Percentiles rank a stretch among this genome's conserved stretches.
Conservation (phyloP, 1,140 invertebrate species). For the Neodiprion fabricii region DNA sequence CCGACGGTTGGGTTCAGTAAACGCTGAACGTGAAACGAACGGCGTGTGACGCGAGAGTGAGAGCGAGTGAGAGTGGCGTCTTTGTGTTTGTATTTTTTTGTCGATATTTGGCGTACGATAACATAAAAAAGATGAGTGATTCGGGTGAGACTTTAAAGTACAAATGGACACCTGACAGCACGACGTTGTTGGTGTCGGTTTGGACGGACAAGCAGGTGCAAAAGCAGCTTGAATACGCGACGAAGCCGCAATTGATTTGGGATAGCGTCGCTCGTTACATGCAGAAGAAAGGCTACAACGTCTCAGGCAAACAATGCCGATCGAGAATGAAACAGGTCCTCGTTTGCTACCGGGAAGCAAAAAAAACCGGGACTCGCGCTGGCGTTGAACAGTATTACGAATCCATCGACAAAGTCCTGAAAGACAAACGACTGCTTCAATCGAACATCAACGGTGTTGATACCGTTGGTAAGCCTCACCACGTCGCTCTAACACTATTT, state of each 20-base stretch:
- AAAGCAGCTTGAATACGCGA: conserved; percentile 51
- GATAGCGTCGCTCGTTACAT: conserved; percentile 57
- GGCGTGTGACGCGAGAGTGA: too few relatives aligned
- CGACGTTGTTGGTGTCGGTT: conserved; percentile 53
- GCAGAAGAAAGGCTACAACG: conserved; percentile 58
- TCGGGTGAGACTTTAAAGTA: conserved; percentile 48
- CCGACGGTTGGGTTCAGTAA: too few relatives aligned
- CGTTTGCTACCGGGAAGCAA: conserved; percentile 58
- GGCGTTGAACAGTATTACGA: conserved; percentile 58
- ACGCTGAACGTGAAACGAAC: too few relatives aligned
- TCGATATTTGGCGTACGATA: background rate
- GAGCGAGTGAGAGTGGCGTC: too few relatives aligned
- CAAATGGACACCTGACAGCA: conserved; percentile 59
- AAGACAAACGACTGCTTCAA: conserved; percentile 40
- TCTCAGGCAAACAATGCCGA: conserved; percentile 54
- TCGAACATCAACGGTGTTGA: conserved; percentile 44
- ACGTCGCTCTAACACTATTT: background rate
- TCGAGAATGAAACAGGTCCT: conserved; percentile 59
- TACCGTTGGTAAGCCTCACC: conserved; percentile 49
- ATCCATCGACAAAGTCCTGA: conserved; percentile 53
- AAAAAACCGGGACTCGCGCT: conserved; percentile 48
- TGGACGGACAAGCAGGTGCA: conserved; percentile 60
- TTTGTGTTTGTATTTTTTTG: background rate
- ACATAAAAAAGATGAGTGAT: conserved; percentile 38
- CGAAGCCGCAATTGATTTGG: conserved; percentile 56